Conservation (phyloP, 2,113 vertebrate genomes). For the Maccullochella peelii region DNA sequence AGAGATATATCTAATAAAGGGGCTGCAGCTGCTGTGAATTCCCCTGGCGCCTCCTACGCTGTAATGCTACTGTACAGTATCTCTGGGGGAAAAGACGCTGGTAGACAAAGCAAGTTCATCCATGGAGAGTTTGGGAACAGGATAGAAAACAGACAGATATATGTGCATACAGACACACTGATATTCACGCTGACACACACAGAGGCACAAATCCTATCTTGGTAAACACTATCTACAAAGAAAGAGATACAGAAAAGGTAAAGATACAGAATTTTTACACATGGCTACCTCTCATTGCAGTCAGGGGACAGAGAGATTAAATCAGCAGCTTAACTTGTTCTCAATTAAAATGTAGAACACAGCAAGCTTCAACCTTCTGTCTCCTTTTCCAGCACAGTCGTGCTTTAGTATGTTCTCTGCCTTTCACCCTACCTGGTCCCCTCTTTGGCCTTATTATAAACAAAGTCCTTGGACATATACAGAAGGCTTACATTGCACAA, state of each 20-base stretch:
- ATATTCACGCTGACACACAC: constrained; percentile 24
- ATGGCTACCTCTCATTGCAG: constrained; percentile 40
- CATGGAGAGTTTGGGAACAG: constrained; percentile 44
- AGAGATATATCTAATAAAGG: constrained; percentile 54
- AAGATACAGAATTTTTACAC: constrained; percentile 56
- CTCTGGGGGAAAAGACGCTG: constrained; percentile 41
- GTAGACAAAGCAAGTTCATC: constrained; percentile 54
- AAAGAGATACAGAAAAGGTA: constrained; percentile 31
- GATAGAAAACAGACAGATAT: constrained; percentile 36
- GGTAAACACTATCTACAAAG: constrained; percentile 37
- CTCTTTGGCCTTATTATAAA: constrained; percentile 28
- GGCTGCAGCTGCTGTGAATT: constrained; percentile 54
- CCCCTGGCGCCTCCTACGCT: constrained; percentile 41
- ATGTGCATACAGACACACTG: constrained; percentile 8
- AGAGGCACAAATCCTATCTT: constrained; percentile 24
- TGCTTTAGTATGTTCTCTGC: constrained; percentile 18
- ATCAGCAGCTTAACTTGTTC: constrained; percentile 60
- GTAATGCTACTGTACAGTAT: constrained; percentile 41
- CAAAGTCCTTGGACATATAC: background rate
- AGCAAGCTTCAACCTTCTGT: constrained; percentile 6
- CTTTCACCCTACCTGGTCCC: background rate
- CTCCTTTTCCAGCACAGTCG: background rate
- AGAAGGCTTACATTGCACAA: background rate
- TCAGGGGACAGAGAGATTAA: constrained; percentile 58
- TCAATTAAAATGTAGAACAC: constrained; percentile 67